phyloP scores from a whole-genome alignment of 2,113 vertebrate genomes.

The Amphilophus citrinellus region DNA sequence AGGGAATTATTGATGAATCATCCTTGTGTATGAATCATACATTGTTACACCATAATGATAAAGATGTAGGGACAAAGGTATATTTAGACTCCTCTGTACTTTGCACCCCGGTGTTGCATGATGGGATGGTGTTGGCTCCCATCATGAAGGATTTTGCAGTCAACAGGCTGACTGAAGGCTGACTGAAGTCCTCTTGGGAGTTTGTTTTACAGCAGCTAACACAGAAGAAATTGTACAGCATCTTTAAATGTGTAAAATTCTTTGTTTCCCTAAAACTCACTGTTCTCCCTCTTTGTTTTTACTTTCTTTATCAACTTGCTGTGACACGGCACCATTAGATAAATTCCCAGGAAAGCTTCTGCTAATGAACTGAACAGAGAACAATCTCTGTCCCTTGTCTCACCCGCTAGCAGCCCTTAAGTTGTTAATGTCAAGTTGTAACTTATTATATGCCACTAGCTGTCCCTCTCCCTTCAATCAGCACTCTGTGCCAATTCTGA shows the following conservation, averaged over 20 bases:
- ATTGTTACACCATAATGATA: not conserved
- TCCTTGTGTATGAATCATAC: not conserved
- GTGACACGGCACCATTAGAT: slow-evolving; percentile 30
- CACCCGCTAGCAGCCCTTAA: slow-evolving; percentile 14
- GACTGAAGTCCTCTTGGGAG: not conserved
- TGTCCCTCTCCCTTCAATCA: not conserved
- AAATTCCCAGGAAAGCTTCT: slow-evolving; percentile 34
- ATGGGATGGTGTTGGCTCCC: not conserved
- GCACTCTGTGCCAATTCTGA: not conserved
- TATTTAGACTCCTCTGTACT: not conserved
- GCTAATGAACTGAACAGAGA: slow-evolving; percentile 55
- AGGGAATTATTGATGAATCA: not conserved
- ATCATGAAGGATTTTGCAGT: not conserved
- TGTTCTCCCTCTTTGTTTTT: not conserved
- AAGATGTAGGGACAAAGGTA: too few species aligned
- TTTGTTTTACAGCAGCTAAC: not conserved
- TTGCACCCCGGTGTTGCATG: not conserved
- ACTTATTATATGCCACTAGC: slow-evolving; percentile 19
- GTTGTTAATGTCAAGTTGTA: slow-evolving; percentile 37
- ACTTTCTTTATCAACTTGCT: not conserved
- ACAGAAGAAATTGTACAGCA: not conserved
- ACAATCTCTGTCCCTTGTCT: slow-evolving; percentile 19
- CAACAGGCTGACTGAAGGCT: not conserved
- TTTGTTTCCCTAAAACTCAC: not conserved
- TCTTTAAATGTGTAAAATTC: not conserved